phyloP scores from a whole-genome alignment of 2,113 vertebrate species.

The Pterocles burchelli region DNA sequence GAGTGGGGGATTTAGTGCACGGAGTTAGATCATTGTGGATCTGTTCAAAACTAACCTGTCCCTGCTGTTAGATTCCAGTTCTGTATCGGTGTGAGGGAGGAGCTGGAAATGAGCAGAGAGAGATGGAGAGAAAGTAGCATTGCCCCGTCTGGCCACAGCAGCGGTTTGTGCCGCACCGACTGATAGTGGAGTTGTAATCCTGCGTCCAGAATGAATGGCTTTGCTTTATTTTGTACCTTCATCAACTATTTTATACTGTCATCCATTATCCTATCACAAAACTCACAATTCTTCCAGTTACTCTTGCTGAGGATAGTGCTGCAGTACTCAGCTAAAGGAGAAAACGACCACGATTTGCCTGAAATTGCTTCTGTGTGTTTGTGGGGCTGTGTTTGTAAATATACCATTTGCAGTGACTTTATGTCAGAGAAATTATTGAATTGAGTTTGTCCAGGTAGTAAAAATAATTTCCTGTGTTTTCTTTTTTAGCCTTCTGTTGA shows the following conservation, averaged over 20 bases:
- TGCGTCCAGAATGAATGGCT: background rate
- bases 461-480: conserved; percentile 59
- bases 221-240: background rate
- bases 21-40: background rate
- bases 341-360: background rate
- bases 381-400: background rate
- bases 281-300: background rate
- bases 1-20: background rate
- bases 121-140: background rate
- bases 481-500: conserved; percentile 88
- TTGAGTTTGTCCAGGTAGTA: background rate
- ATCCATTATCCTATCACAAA: background rate
- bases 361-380: background rate
- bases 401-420: background rate
- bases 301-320: background rate
- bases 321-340: background rate
- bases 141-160: background rate
- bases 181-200: background rate
- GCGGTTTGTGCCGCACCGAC: rapidly evolving
- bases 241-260: background rate
- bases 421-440: background rate
- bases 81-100: rapidly evolving
- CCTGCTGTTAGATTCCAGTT: background rate
- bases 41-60: background rate
- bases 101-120: background rate